phyloP scores from a whole-genome alignment of 2,888 invertebrate genomes.

The Arctia plantaginis region DNA sequence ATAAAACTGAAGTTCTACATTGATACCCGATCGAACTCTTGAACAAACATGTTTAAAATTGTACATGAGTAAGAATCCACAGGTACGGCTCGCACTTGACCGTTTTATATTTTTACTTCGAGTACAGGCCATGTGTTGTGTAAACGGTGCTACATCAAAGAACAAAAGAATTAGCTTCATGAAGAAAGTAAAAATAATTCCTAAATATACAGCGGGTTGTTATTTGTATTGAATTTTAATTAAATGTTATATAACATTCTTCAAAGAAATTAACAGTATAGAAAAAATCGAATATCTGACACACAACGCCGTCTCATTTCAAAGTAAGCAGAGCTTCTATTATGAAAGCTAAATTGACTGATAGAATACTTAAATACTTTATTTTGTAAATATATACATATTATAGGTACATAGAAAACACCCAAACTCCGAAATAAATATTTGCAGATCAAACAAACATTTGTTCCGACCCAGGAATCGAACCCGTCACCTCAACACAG shows the following conservation, averaged over 20 bases:
- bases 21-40: background rate
- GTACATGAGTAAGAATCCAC: constrained; percentile 15
- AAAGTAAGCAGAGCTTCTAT: too few relatives aligned
- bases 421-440: too few relatives aligned
- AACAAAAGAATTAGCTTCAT: constrained; percentile 80
- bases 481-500: too few relatives aligned
- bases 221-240: background rate
- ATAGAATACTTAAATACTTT: too few relatives aligned
- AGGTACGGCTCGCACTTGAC: constrained; percentile 57
- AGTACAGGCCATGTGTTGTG: constrained; percentile 76
- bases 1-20: background rate
- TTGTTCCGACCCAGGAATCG: too few relatives aligned
- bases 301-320: too few relatives aligned
- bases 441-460: too few relatives aligned
- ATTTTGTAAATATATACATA: too few relatives aligned
- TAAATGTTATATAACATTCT: too few relatives aligned
- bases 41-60: constrained; percentile 14
- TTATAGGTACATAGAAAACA: too few relatives aligned
- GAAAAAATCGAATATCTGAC: too few relatives aligned
- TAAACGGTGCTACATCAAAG: constrained; percentile 74
- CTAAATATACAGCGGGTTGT: constrained; percentile 58
- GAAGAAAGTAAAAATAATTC: constrained; percentile 79
- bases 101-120: constrained; percentile 65
- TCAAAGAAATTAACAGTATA: background rate
- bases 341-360: too few relatives aligned